Evolutionary conservation across 2,113 vertebrate species (phyloP).

Genomic region (Cricetomys ansorgei): DNA sequence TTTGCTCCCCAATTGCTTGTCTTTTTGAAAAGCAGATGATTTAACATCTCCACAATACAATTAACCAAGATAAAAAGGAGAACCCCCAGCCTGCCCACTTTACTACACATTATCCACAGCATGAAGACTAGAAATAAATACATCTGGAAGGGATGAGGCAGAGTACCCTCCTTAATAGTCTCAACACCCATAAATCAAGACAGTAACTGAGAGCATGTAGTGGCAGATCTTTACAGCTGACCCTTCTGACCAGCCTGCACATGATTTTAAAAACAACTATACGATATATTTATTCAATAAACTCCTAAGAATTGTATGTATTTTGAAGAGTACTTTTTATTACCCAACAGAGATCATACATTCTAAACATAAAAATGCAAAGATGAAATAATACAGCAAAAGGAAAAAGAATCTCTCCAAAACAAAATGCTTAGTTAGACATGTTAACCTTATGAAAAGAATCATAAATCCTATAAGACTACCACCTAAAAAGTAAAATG

Average conservation of each 20-base stretch:
- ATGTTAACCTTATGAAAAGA: not conserved
- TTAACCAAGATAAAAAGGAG: not conserved
- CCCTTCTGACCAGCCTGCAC: too few relatives aligned
- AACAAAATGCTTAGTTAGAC: slow-evolving; percentile 40
- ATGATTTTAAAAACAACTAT: not conserved
- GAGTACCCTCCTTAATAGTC: not conserved
- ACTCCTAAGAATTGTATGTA: not conserved
- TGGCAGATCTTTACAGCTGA: too few relatives aligned
- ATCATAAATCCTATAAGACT: slow-evolving; percentile 34
- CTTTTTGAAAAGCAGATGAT: not conserved
- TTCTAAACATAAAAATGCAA: slow-evolving; percentile 38
- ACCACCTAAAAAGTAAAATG: slow-evolving; percentile 10
- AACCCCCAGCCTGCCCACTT: not conserved
- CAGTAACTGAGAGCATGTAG: not conserved
- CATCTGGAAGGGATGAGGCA: not conserved
- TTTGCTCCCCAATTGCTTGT: not conserved
- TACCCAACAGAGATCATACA: not conserved
- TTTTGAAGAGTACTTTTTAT: not conserved
- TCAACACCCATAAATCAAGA: slow-evolving; percentile 13
- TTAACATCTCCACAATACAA: not conserved
- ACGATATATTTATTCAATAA: slow-evolving; percentile 7
- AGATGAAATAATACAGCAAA: not conserved
- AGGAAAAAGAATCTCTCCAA: not conserved
- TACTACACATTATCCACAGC: not conserved
- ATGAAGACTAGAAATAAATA: not conserved